Conservation (phyloP, 1,140 invertebrate genomes). For the Berghia stephanieae region DNA sequence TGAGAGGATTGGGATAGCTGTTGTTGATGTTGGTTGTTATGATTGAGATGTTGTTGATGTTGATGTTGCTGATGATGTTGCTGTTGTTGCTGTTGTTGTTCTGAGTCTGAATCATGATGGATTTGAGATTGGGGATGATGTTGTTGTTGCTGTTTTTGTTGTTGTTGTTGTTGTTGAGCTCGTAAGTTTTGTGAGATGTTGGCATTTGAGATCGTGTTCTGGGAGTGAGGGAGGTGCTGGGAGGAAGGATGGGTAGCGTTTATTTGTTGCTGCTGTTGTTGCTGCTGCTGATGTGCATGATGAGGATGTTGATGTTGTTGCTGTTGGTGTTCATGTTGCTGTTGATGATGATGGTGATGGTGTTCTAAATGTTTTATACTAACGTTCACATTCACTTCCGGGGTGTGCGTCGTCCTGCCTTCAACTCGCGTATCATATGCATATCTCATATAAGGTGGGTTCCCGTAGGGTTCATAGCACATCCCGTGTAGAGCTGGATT, state of each 20-base stretch:
- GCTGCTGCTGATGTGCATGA: constrained; percentile 7
- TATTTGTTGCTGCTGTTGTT: constrained; percentile 18
- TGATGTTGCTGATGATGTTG: neutral
- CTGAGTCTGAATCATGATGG: neutral
- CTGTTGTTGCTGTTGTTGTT: constrained; percentile 27
- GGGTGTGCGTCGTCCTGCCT: constrained; percentile 23
- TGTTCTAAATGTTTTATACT: constrained; percentile 14
- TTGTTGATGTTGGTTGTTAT: neutral
- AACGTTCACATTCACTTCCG: constrained; percentile 13
- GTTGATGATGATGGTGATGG: neutral
- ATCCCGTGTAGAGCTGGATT: neutral
- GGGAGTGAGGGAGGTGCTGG: neutral
- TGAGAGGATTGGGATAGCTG: neutral
- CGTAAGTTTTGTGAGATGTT: too few species aligned
- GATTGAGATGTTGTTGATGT: constrained; percentile 17
- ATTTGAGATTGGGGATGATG: neutral
- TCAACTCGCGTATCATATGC: constrained; percentile 26
- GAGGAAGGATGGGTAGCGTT: neutral
- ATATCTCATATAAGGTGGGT: constrained; percentile 22
- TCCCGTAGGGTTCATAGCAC: constrained; percentile 10
- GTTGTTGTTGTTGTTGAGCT: constrained; percentile 17
- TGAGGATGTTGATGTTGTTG: neutral
- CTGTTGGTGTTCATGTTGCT: neutral
- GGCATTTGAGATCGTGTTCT: too few species aligned
- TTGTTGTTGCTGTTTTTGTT: constrained; percentile 30